Conservation (phyloP, 2,888 invertebrate genomes). For the Automeris io region DNA sequence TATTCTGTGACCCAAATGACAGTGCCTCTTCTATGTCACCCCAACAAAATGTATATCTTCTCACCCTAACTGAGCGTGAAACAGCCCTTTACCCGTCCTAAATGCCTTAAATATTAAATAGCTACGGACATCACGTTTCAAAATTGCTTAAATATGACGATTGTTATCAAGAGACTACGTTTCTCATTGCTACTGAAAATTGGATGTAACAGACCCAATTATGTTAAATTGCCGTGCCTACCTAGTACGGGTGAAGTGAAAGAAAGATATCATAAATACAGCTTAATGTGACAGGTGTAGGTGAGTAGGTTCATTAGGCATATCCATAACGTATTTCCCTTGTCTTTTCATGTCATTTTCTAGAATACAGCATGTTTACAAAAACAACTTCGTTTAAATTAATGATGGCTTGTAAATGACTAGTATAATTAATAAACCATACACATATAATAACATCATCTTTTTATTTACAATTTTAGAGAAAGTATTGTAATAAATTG, state of each 20-base stretch:
- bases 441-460: too few species aligned
- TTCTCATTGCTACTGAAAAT: conserved; percentile 9
- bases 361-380: not conserved
- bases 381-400: conserved; percentile 12
- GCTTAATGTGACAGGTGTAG: not conserved
- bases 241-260: not conserved
- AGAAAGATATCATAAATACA: not conserved
- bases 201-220: not conserved
- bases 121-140: conserved; percentile 20
- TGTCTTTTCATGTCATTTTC: not conserved
- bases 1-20: conserved; percentile 6
- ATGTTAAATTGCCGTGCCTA: conserved; percentile 1
- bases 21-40: conserved; percentile 1
- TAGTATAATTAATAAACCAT: not conserved
- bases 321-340: not conserved
- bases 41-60: conserved; percentile 15
- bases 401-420: conserved; percentile 12
- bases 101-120: conserved; percentile 20
- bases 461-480: too few species aligned
- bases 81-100: conserved; percentile 17
- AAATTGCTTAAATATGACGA: conserved; percentile 21
- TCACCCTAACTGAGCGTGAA: conserved; percentile 14
- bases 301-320: conserved; percentile 1
- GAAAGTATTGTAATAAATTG: too few species aligned
- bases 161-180: conserved; percentile 12